Base-by-base conservation (phyloP, 1,140 invertebrate genomes). In the Drosophila nigromelanica region DNA sequence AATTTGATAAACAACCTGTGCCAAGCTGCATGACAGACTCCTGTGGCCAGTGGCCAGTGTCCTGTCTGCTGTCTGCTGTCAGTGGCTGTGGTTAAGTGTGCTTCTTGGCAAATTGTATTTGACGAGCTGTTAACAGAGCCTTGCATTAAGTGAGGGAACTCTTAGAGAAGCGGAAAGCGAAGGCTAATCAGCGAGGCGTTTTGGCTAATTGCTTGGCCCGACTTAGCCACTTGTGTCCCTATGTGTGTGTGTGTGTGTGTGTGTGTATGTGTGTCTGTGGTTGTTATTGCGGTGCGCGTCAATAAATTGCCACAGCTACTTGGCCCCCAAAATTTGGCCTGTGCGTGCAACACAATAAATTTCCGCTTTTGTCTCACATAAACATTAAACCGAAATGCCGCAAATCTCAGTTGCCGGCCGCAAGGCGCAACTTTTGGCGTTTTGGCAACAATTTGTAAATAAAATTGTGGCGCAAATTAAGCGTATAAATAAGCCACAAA, bases 401-500 rank as follows among this genome's bases (percentile, higher is more conserved):
- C 82, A 86, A 86, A 86, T 86, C 82, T 86, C 82, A 75, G 78
- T 58, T 24, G 59, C 62, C 60, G 39, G 60, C 77, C 79, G 30
- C 74, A 83, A 74, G 75, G 52, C 66, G 64, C 66, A 80, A 83
- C 82, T 81, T 73, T 80, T 67, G 80, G 73, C 77, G 73, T 67
- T 76, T 76, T 61, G 76, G 85, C 75, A 86, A 82, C 82, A 86
- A 89, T 86, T 89, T 86, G 82, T 89, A 86, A 89, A 86, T 89
- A 82, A 86, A 86, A 86, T 86, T 86, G 82, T 69, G 83, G 83
- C 82, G 83, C 82, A 86, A 86, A 86, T 86, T 86, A 86, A 86
- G 82, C 82, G 83, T 82, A 86, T 86, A 89, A 86, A 89, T 86
- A 86, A 86, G 82, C 83, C 83, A 75, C 80, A 66, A 76, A 85